A percentile compares a stretch with the other conserved stretches of the same genome.
These are phyloP conservation scores for Mechanitis messenoides DNA, from an alignment of 2,888 invertebrate species.

Conservation along the genomic window DNA sequence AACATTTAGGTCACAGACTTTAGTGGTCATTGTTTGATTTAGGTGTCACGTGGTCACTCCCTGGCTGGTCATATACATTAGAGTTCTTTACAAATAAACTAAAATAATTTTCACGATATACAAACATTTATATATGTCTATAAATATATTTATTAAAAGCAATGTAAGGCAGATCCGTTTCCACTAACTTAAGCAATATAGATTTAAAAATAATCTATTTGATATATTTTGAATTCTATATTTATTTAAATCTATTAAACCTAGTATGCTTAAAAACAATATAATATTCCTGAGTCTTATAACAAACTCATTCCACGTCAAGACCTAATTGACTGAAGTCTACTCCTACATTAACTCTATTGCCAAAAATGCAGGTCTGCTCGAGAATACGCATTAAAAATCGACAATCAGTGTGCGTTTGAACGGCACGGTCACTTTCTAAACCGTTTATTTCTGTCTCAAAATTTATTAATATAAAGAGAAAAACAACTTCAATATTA, in stretches of 20 bases:
- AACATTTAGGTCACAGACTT: slow-evolving; percentile 59
- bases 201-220: too few relatives aligned
- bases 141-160: too few relatives aligned
- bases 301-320: slow-evolving; percentile 4
- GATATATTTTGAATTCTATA: too few relatives aligned
- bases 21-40: slow-evolving; percentile 47
- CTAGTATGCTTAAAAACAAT: too few relatives aligned
- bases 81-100: too few relatives aligned
- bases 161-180: too few relatives aligned
- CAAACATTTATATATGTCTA: too few relatives aligned
- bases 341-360: slow-evolving; percentile 42
- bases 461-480: slow-evolving; percentile 9
- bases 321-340: slow-evolving; percentile 15
- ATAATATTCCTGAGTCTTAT: not conserved
- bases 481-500: slow-evolving; percentile 31
- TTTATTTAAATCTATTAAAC: too few relatives aligned
- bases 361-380: slow-evolving; percentile 59
- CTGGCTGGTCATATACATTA: not conserved
- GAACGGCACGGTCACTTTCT: slow-evolving; percentile 30
- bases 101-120: too few relatives aligned
- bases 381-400: slow-evolving; percentile 49
- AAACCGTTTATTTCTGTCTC: slow-evolving; percentile 13
- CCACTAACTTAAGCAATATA: too few relatives aligned
- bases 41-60: slow-evolving; percentile 27
- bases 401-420: slow-evolving; percentile 36